A percentile compares a stretch with the other conserved stretches of the same genome.
These are phyloP conservation scores for Sanderia malayensis DNA, from an alignment of 30 jellyfish, hydroid and myxozoan genomes.

Conservation along the genomic window DNA sequence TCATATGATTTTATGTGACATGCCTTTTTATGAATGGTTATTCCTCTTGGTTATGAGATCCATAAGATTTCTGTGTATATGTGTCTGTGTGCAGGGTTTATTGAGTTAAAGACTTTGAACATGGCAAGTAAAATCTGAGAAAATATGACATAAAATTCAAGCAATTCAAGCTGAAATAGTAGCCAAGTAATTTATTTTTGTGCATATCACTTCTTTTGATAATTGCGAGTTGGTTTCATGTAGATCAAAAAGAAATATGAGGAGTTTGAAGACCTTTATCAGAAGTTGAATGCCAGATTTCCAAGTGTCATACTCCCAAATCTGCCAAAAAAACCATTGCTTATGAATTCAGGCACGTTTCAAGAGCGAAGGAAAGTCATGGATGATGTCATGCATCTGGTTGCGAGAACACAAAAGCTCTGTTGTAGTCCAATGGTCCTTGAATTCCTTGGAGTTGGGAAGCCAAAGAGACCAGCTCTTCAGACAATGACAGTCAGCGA, in stretches of 20 bases:
- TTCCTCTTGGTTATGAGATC: too few relatives aligned
- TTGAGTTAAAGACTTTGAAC: too few relatives aligned
- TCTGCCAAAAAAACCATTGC: constrained; percentile 66
- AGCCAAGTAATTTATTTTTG: too few relatives aligned
- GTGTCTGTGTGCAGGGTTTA: too few relatives aligned
- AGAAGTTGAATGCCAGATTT: constrained; percentile 69
- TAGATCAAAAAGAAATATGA: constrained; percentile 77
- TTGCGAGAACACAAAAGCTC: constrained; percentile 90
- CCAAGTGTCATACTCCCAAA: constrained; percentile 91
- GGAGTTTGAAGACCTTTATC: constrained; percentile 84
- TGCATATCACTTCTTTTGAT: background rate
- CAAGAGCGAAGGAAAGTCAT: constrained; percentile 53
- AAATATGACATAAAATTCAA: too few relatives aligned
- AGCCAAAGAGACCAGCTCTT: constrained; percentile 25
- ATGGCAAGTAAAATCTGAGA: too few relatives aligned
- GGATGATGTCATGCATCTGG: constrained; percentile 77
- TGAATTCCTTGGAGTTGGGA: constrained; percentile 70
- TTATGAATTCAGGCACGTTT: constrained; percentile 40
- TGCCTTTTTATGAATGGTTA: too few relatives aligned
- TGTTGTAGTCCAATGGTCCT: constrained; percentile 97
- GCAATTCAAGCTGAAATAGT: too few relatives aligned
- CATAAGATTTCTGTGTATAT: too few relatives aligned
- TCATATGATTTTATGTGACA: too few relatives aligned
- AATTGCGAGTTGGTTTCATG: background rate
- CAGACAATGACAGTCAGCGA: constrained; percentile 56